Conservation (phyloP, 2,888 invertebrate genomes). For the Mythimna ferrago region DNA sequence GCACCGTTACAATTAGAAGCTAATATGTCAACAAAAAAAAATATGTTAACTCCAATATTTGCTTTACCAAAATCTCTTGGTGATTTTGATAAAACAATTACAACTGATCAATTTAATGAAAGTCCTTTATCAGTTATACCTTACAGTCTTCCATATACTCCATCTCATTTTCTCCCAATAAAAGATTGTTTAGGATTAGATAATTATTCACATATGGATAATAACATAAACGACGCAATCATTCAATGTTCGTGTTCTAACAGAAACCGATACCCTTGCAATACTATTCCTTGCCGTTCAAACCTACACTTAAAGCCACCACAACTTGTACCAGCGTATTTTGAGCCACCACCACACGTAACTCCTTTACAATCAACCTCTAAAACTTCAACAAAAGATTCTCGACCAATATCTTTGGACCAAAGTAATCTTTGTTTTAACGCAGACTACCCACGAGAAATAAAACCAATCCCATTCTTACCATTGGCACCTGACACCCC, state of each 20-base stretch:
- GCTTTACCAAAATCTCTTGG: not conserved
- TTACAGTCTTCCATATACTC: not conserved
- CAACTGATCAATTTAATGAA: not conserved
- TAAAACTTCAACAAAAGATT: not conserved
- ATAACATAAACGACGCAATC: not conserved
- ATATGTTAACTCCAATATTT: not conserved
- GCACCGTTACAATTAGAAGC: not conserved
- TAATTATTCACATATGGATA: not conserved
- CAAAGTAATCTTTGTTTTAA: not conserved
- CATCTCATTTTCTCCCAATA: not conserved
- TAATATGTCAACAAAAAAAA: not conserved
- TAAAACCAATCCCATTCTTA: not conserved
- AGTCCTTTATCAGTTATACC: not conserved
- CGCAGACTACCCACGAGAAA: not conserved
- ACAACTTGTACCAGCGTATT: not conserved
- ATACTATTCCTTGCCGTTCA: not conserved
- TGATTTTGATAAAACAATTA: not conserved
- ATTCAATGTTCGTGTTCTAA: not conserved
- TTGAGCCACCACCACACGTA: not conserved
- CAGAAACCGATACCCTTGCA: not conserved
- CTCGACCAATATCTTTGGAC: not conserved
- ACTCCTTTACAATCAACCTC: constrained; percentile 1
- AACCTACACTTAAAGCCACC: constrained; percentile 4
- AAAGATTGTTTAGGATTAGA: not conserved
- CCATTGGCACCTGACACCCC: not conserved